Conservation (phyloP, 2,113 vertebrate genomes). For the Menura novaehollandiae region DNA sequence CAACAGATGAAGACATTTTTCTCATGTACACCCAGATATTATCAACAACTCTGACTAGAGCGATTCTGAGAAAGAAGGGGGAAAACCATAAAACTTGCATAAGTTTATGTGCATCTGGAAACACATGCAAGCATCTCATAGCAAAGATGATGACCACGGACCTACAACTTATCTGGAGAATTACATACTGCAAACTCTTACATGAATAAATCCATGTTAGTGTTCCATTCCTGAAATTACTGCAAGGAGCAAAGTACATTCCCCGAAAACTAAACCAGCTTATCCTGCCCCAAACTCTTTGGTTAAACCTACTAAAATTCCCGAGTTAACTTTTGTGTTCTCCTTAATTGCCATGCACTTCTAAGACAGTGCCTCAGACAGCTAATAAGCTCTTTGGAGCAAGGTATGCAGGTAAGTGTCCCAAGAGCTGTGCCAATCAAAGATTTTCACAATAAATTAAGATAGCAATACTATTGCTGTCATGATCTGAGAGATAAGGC, state of each 20-base stretch:
- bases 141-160: accelerated
- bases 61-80: neutral
- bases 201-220: neutral
- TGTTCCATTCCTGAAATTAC: neutral
- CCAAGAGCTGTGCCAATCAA: neutral
- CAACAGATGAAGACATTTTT: neutral
- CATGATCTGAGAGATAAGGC: neutral
- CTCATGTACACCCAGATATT: neutral
- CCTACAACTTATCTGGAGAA: neutral
- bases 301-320: neutral
- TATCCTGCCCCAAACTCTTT: neutral
- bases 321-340: neutral
- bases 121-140: neutral
- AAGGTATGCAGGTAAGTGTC: accelerated
- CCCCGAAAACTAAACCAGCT: neutral
- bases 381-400: neutral
- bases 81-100: neutral
- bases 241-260: neutral
- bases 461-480: neutral
- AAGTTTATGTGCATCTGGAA: neutral
- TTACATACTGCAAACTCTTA: neutral
- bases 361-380: neutral
- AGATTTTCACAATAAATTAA: neutral
- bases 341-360: neutral
- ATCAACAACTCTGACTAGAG: neutral